Evolutionary conservation across 2,797 vertebrate species (phyloP).

Genomic region (Xyrichtys novacula): DNA sequence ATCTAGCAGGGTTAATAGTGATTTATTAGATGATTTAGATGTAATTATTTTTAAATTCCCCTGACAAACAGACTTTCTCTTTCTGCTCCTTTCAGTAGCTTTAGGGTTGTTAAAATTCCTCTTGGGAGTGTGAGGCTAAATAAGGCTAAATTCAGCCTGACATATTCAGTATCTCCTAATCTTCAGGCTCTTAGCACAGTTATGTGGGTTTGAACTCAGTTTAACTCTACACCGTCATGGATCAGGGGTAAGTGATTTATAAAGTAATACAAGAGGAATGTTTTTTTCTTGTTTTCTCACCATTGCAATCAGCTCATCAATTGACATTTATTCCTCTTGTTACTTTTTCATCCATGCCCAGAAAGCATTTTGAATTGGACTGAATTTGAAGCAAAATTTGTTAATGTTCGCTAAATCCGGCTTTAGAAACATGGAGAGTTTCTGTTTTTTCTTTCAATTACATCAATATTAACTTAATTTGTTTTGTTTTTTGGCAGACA

Average conservation of each 20-base stretch:
- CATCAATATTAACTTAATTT: neutral
- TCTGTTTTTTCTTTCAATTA: neutral
- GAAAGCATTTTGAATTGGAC: neutral
- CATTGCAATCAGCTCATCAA: neutral
- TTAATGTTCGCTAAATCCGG: no score
- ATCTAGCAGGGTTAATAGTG: neutral
- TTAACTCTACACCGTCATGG: neutral
- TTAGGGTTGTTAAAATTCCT: slow-evolving; percentile 3
- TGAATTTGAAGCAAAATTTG: neutral
- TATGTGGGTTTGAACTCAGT: neutral
- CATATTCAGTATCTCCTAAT: slow-evolving; percentile 1
- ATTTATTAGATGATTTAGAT: neutral
- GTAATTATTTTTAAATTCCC: neutral
- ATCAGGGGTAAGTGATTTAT: neutral
- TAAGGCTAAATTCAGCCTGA: neutral
- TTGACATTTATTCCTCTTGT: neutral
- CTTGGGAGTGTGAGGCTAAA: neutral
- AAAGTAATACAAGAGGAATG: neutral
- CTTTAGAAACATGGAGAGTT: no score
- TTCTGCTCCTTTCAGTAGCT: neutral
- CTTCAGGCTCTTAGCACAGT: neutral
- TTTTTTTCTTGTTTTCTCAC: neutral
- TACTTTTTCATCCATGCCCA: neutral
- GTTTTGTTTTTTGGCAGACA: neutral
- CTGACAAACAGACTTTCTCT: neutral